Conservation (phyloP, 2,797 vertebrate species). For the Cephalopachus bancanus region DNA sequence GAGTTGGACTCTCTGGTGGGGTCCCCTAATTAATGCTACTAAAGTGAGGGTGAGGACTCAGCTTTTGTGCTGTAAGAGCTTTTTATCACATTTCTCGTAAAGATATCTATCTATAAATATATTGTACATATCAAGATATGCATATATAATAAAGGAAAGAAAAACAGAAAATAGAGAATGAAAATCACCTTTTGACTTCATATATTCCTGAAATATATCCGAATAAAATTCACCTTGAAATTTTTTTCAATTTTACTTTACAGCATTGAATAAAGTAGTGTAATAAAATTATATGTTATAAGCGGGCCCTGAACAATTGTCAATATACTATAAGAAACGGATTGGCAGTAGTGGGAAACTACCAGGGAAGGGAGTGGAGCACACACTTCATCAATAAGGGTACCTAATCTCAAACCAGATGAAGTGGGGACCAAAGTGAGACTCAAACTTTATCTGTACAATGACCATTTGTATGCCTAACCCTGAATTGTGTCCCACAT, state of each 20-base stretch:
- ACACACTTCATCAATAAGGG: too few species aligned
- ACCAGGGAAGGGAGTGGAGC: too few species aligned
- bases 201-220: neutral
- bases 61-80: neutral
- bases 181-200: conserved; percentile 57
- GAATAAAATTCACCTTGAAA: conserved; percentile 30
- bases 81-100: neutral
- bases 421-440: too few species aligned
- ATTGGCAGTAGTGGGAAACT: too few species aligned
- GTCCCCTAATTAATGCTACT: neutral
- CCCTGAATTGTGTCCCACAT: too few species aligned
- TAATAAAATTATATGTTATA: neutral
- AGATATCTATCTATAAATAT: too few species aligned
- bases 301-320: too few species aligned
- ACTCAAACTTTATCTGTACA: too few species aligned
- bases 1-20: neutral
- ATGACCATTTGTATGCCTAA: too few species aligned
- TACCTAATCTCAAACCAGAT: too few species aligned
- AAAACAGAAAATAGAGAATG: neutral
- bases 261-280: neutral
- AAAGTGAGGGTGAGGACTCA: neutral
- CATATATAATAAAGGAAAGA: conserved; percentile 7
- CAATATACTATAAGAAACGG: too few species aligned
- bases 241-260: conserved; percentile 3
- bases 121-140: too few species aligned